Evolutionary conservation across 2,113 vertebrate species (phyloP), one percentile per base, ranked within the genome.

Genomic region (Anarrhichthys ocellatus): DNA sequence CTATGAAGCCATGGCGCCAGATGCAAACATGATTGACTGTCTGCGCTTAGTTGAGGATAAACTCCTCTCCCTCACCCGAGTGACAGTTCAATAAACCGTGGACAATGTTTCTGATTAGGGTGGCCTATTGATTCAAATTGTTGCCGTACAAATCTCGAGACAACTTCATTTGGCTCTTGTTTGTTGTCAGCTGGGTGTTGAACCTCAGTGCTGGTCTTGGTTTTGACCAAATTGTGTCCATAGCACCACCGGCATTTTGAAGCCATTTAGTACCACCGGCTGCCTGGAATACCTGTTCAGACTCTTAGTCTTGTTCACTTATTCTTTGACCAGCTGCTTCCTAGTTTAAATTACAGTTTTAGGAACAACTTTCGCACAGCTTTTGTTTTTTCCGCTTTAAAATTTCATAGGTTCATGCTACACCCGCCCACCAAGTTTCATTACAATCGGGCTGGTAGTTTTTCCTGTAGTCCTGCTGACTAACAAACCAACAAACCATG

Each of bases 21-120:
- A 62, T 66, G 58, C 50, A 84, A 84, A 73, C 81, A 61, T 61
- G 38, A 64, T 0, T 29, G 62, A 29, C 18, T 42, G 66, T 59
- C 24, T 69, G 78, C 18, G n/a, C 72, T 71, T 29, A 52, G 27
- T 40, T 29, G 62, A 48, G 15, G 27, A 70, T 32, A 38, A 69
- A 68, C 11, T 58, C 40, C 20, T 42, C 68, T 77, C 10, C 58
- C 11, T 17, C 75, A 2, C 13, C 29, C 72, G 48, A 24, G 18
- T 24, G 48, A 40, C 27, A 56, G 34, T 68, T 36, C 17, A 27
- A 13, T 67, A 20, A 61, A 50, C 32, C 10, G 48, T 11, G 32
- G 6, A 6, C 48, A 36, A 9, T 17, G 15, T 38, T 71, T 38
- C 44, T 32, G 10, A 50, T 34, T 4, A 46, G 18, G n/a, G 8